These are phyloP conservation scores for Exocentrus adspersus DNA, from an alignment of 2,888 invertebrate species.

Conservation along the genomic window DNA sequence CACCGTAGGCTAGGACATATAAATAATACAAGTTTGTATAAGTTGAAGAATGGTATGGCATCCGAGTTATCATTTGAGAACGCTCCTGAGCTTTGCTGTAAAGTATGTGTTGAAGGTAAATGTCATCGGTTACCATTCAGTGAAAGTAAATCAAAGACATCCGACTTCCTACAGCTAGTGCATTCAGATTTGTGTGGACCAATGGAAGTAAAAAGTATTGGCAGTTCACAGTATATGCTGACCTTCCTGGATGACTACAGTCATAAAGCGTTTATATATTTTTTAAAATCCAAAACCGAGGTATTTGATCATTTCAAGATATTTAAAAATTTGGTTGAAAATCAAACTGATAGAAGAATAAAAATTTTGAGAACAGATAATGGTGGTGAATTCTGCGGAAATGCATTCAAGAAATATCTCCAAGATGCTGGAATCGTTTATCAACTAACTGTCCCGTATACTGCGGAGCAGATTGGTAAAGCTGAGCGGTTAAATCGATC, in stretches of 20 bases:
- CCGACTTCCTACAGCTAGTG: background rate
- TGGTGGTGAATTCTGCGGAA: background rate
- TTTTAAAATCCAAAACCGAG: conserved; percentile 9
- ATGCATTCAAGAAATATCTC: background rate
- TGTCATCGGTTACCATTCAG: conserved; percentile 9
- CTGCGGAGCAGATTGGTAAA: conserved; percentile 33
- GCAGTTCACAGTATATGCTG: background rate
- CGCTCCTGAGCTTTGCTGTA: background rate
- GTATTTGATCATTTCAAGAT: background rate
- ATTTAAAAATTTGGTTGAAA: conserved; percentile 17
- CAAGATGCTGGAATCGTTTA: conserved; percentile 1
- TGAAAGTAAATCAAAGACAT: conserved; percentile 4
- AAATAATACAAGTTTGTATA: no score
- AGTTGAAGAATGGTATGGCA: no score
- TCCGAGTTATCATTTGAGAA: no score
- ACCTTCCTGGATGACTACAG: background rate
- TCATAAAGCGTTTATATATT: conserved; percentile 3
- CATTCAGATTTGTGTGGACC: background rate
- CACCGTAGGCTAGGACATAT: no score
- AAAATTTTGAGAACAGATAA: conserved; percentile 14
- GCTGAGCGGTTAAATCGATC: conserved; percentile 34
- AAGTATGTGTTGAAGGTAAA: conserved; percentile 6
- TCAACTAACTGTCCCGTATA: conserved; percentile 25
- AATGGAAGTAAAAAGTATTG: background rate
- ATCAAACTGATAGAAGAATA: conserved; percentile 11